A percentile compares a stretch with the other conserved stretches of the same genome.
Conservation (phyloP, 53 echinoderm and acorn worm species). For the Hippasteria phrygiana region DNA sequence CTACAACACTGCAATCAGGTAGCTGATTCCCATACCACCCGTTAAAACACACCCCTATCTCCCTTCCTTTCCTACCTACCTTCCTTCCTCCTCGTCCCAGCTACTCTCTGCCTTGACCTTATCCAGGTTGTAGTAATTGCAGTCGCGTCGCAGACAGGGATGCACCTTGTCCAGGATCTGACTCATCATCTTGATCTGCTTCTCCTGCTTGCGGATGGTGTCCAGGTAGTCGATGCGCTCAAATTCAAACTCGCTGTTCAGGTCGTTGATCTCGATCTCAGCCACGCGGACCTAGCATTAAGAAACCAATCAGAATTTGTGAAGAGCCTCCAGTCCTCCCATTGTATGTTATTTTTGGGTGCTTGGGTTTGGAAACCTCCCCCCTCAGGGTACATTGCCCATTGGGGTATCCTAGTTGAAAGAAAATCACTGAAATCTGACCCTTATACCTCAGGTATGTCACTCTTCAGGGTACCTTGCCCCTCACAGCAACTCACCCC, state of each 20-base stretch:
- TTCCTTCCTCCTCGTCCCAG: constrained; percentile 94
- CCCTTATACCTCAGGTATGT: too few relatives aligned
- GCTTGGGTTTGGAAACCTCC: too few relatives aligned
- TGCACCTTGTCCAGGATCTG: constrained; percentile 95
- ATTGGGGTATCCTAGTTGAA: too few relatives aligned
- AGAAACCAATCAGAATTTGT: not conserved
- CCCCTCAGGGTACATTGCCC: too few relatives aligned
- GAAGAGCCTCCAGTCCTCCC: too few relatives aligned
- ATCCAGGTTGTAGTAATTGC: constrained; percentile 93
- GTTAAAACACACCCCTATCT: not conserved
- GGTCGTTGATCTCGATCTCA: constrained; percentile 90
- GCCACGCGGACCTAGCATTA: constrained; percentile 75
- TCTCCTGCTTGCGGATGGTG: constrained; percentile 98
- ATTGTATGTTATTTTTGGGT: too few relatives aligned
- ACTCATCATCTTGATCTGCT: constrained; percentile 91
- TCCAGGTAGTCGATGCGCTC: constrained; percentile 97
- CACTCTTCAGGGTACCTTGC: too few relatives aligned
- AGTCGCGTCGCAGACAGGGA: constrained; percentile 90
- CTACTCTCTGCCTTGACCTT: constrained; percentile 84
- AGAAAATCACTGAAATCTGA: too few relatives aligned
- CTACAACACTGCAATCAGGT: too few relatives aligned
- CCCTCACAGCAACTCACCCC: too few relatives aligned
- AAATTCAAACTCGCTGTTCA: constrained; percentile 99
- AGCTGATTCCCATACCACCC: too few relatives aligned
- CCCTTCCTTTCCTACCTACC: not conserved